Conservation (phyloP, 2,888 invertebrate species). For the Pollenia amentaria region DNA sequence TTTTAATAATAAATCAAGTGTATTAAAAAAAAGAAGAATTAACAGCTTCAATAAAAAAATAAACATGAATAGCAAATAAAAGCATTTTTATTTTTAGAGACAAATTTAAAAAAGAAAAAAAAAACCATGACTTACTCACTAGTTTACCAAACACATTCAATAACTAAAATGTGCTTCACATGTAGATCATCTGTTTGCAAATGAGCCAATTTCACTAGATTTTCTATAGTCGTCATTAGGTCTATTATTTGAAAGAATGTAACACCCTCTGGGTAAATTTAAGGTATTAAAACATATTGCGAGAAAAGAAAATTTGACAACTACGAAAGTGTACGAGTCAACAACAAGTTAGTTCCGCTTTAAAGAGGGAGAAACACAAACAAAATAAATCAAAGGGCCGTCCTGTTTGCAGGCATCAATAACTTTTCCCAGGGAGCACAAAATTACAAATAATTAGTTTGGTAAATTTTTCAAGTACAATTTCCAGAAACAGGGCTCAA, state of each 20-base stretch:
- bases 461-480: conserved; percentile 3
- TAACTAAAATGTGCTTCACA: conserved; percentile 15
- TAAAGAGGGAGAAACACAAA: neutral
- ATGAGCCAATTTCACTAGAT: neutral
- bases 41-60: conserved; percentile 29
- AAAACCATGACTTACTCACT: conserved; percentile 6
- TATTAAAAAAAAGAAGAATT: conserved; percentile 19
- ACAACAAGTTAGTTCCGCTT: conserved; percentile 32
- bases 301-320: neutral
- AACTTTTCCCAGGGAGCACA: neutral
- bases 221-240: neutral
- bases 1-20: conserved; percentile 33
- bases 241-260: neutral
- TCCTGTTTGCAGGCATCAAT: neutral
- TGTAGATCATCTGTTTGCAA: conserved; percentile 45
- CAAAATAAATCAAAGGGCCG: neutral
- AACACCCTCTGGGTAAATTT: conserved; percentile 21
- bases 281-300: neutral
- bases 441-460: conserved; percentile 43
- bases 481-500: neutral
- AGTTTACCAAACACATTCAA: neutral
- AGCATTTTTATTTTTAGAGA: neutral
- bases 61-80: conserved; percentile 28
- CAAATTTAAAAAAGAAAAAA: conserved; percentile 12
- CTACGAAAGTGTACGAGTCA: neutral